A percentile compares a stretch with the other conserved stretches of the same genome.
phyloP scores from a whole-genome alignment of 1,140 invertebrate species.

The Brachionus rubens region DNA sequence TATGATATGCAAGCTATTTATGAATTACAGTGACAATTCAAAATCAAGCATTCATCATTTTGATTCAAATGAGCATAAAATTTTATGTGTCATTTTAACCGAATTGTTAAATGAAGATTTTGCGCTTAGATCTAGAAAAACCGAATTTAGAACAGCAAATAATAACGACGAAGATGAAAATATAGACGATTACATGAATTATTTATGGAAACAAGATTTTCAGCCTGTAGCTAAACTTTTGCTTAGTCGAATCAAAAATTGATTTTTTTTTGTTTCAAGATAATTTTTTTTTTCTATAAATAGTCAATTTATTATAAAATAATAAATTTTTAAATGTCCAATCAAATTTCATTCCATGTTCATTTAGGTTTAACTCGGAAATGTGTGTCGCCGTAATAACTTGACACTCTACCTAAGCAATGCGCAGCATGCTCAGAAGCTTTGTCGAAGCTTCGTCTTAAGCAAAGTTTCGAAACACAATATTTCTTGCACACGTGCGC shows the following conservation, averaged over 20 bases:
- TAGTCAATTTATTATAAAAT: slow-evolving; percentile 20
- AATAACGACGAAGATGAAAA: slow-evolving; percentile 6
- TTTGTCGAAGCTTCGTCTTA: no score
- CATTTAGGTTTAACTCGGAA: neutral
- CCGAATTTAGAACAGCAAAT: neutral
- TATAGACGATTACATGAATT: slow-evolving; percentile 42
- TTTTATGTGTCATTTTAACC: neutral
- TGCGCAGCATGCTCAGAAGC: no score
- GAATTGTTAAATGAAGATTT: slow-evolving; percentile 43
- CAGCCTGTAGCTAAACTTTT: slow-evolving; percentile 22
- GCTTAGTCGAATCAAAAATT: neutral
- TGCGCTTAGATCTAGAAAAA: slow-evolving; percentile 37
- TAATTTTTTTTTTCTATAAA: neutral
- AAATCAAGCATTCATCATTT: neutral
- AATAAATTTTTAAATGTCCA: neutral
- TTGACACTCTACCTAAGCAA: no score
- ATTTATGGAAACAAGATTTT: slow-evolving; percentile 43
- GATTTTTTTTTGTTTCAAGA: neutral
- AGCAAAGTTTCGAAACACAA: no score
- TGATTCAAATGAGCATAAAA: neutral
- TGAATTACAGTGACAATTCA: slow-evolving; percentile 69
- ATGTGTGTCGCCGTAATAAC: no score
- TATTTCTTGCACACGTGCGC: no score
- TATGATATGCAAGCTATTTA: slow-evolving; percentile 68
- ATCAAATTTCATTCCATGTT: neutral